Conservation (phyloP, 2,888 invertebrate species). For the Ganaspis brasiliensis region DNA sequence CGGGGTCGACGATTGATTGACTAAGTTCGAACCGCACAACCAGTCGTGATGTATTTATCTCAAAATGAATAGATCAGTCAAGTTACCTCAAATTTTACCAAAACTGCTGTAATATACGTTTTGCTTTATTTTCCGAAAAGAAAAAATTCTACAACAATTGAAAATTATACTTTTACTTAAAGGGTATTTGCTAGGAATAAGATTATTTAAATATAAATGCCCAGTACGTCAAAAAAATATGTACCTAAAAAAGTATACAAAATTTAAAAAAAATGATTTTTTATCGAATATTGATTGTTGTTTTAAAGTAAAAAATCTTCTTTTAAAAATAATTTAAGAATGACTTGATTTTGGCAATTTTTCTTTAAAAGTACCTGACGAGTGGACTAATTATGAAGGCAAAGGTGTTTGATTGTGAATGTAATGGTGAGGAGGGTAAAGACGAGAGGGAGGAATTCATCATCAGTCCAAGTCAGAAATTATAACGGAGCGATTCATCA, state of each 20-base stretch:
- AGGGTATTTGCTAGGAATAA: too few species aligned
- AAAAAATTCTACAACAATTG: too few species aligned
- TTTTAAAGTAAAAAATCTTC: too few species aligned
- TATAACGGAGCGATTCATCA: constrained; percentile 79
- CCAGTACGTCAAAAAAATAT: too few species aligned
- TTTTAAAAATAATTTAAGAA: too few species aligned
- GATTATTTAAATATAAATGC: too few species aligned
- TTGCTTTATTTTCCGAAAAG: constrained; percentile 25
- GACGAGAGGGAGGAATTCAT: constrained; percentile 74
- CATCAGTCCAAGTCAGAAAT: constrained; percentile 79
- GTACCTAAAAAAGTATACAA: too few species aligned
- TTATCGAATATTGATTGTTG: too few species aligned
- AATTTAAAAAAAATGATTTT: not conserved
- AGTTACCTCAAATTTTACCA: constrained; percentile 50
- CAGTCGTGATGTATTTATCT: constrained; percentile 56
- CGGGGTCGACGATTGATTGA: constrained; percentile 58
- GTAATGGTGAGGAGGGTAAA: constrained; percentile 49
- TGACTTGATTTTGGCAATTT: not conserved
- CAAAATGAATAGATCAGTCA: constrained; percentile 54
- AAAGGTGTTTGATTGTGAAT: constrained; percentile 51
- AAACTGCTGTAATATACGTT: constrained; percentile 31
- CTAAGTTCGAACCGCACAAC: constrained; percentile 55
- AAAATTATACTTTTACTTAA: too few species aligned
- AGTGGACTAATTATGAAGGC: constrained; percentile 47
- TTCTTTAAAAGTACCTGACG: constrained; percentile 33